Percentiles rank a stretch among this genome's conserved stretches.
phyloP scores from a whole-genome alignment of 2,113 vertebrate species.

The Protomyctophum bolini region DNA sequence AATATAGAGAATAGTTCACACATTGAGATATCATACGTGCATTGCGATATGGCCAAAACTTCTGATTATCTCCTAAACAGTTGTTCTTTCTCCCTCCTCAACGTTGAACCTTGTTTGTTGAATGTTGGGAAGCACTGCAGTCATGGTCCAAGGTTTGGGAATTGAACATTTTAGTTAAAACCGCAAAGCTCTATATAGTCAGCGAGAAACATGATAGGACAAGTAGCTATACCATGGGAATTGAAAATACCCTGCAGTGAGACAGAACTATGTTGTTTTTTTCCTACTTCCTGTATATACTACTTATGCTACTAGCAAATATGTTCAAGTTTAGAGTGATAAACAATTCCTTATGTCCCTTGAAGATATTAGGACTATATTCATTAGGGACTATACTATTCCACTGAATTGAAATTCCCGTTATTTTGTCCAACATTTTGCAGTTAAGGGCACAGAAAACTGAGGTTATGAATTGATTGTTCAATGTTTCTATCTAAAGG shows the following conservation, averaged over 20 bases:
- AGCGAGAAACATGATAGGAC: slow-evolving; percentile 49
- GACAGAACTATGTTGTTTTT: slow-evolving; percentile 13
- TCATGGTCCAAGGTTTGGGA: background rate
- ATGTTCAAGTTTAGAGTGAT: slow-evolving; percentile 19
- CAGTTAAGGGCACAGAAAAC: background rate
- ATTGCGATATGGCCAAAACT: too few species aligned
- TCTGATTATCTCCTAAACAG: too few species aligned
- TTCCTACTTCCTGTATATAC: background rate
- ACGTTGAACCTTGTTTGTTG: background rate
- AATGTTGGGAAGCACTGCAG: slow-evolving; percentile 4
- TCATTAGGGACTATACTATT: background rate
- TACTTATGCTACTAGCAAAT: background rate
- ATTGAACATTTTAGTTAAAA: slow-evolving; percentile 22
- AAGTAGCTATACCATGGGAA: slow-evolving; percentile 35
- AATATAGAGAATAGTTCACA: too few species aligned
- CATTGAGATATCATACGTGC: too few species aligned
- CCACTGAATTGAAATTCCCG: background rate
- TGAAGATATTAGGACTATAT: background rate
- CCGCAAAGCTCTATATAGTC: slow-evolving; percentile 24
- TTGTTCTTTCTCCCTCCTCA: too few species aligned
- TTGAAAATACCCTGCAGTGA: slow-evolving; percentile 34
- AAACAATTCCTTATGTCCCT: background rate
- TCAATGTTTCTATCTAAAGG: too few species aligned
- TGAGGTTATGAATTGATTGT: too few species aligned
- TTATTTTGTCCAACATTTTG: background rate